Conservation (phyloP, 1,140 invertebrate genomes). For the Brachionus asplanchnoidis region DNA sequence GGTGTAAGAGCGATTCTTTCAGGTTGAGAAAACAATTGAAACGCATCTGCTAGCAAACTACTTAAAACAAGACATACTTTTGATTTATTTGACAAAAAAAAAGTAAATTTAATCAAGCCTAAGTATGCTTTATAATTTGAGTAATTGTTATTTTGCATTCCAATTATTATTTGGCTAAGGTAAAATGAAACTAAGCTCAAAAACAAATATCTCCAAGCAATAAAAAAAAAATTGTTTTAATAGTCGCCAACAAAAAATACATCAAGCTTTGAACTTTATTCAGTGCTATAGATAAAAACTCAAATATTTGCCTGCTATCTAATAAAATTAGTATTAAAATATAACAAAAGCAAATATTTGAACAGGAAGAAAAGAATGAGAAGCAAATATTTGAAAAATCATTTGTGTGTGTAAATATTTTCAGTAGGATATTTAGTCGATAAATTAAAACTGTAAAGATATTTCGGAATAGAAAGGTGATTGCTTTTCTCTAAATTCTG, state of each 20-base stretch:
- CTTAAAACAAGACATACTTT: background rate
- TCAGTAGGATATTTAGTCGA: background rate
- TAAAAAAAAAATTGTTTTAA: background rate
- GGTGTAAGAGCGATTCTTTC: background rate
- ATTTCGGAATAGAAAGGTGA: background rate
- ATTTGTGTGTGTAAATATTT: slow-evolving; percentile 3
- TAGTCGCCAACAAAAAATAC: background rate
- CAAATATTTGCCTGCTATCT: slow-evolving; percentile 12
- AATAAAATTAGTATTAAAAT: slow-evolving; percentile 22
- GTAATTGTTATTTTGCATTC: background rate
- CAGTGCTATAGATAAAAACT: background rate
- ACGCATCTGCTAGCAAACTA: background rate
- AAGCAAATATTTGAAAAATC: slow-evolving; percentile 24
- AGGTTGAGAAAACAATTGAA: background rate
- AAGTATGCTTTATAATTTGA: background rate
- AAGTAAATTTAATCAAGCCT: background rate
- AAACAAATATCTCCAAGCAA: background rate
- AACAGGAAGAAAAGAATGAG: slow-evolving; percentile 29
- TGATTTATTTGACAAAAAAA: background rate
- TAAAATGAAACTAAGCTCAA: background rate
- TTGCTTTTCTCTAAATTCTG: background rate
- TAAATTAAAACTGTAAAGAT: background rate
- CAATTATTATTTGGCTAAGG: background rate
- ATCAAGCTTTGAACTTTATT: background rate
- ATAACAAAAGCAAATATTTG: slow-evolving; percentile 21